Evolutionary conservation across 2,113 vertebrate species (phyloP).

Genomic region (Zootoca vivipara): DNA sequence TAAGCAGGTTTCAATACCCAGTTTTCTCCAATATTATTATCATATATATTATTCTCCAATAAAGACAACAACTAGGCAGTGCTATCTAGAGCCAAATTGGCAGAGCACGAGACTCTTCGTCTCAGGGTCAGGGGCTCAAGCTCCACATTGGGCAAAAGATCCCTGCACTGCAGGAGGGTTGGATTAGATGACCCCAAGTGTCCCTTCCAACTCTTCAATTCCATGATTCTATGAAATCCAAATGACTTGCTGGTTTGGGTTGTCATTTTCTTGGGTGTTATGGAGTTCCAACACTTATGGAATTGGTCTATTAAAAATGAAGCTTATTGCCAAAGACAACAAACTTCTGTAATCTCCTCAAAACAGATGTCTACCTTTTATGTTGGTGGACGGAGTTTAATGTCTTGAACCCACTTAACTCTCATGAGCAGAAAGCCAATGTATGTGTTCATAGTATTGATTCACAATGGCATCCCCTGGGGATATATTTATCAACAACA

Average conservation of each 20-base stretch:
- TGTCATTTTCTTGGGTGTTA: not conserved
- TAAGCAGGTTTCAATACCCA: too few relatives aligned
- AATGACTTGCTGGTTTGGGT: not conserved
- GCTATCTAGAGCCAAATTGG: too few relatives aligned
- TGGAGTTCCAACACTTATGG: not conserved
- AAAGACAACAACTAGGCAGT: too few relatives aligned
- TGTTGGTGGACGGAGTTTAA: conserved; percentile 7
- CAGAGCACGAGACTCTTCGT: too few relatives aligned
- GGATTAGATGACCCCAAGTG: too few relatives aligned
- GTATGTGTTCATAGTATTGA: conserved; percentile 1
- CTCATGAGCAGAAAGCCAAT: conserved; percentile 11
- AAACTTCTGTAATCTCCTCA: conserved; percentile 2
- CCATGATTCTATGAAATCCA: not conserved
- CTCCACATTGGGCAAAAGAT: too few relatives aligned
- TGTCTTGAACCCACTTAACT: conserved; percentile 36
- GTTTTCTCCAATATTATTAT: too few relatives aligned
- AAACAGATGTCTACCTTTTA: conserved; percentile 16
- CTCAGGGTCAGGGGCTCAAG: too few relatives aligned
- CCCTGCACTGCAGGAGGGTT: too few relatives aligned
- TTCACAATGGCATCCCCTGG: conserved; percentile 1
- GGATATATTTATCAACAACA: conserved; percentile 19
- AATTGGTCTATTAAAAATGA: conserved; percentile 20
- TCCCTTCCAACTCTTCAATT: too few relatives aligned
- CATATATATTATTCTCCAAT: too few relatives aligned
- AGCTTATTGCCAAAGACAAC: not conserved